Conservation (phyloP, 1,140 invertebrate species). For the Atta texana region DNA sequence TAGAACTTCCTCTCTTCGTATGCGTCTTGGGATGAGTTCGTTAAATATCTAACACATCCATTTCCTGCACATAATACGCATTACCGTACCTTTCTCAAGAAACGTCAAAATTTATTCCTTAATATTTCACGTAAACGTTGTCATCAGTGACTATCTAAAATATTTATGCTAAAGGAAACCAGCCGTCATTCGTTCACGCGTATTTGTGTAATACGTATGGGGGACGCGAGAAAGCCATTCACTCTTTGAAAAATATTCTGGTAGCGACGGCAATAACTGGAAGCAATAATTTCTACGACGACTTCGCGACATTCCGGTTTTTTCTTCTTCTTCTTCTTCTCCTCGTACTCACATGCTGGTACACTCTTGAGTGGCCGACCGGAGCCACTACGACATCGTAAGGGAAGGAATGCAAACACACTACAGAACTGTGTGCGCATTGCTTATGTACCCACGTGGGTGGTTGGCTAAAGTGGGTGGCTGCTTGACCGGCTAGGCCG, state of each 20-base stretch:
- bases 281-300: constrained; percentile 62
- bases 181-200: constrained; percentile 49
- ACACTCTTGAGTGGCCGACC: constrained; percentile 29
- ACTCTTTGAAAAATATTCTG: constrained; percentile 62
- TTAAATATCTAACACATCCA: constrained; percentile 33
- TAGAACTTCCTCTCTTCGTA: not conserved
- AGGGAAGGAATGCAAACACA: constrained; percentile 60
- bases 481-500: constrained; percentile 45
- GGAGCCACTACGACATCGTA: constrained; percentile 17
- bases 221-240: constrained; percentile 45
- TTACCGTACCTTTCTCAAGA: not conserved
- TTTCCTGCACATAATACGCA: constrained; percentile 12
- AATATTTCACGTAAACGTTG: constrained; percentile 44
- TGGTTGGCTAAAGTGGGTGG: constrained; percentile 61
- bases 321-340: not conserved
- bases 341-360: not conserved
- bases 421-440: constrained; percentile 55
- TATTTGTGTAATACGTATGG: constrained; percentile 44
- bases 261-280: constrained; percentile 56
- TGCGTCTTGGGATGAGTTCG: constrained; percentile 18
- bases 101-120: constrained; percentile 15
- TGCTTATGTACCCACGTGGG: constrained; percentile 63
- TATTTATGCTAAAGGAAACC: constrained; percentile 48
- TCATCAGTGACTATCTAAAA: constrained; percentile 26
- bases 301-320: constrained; percentile 59